Evolutionary conservation across 2,113 vertebrate species (phyloP).

Genomic region (pig (Sus scrofa)): DNA sequence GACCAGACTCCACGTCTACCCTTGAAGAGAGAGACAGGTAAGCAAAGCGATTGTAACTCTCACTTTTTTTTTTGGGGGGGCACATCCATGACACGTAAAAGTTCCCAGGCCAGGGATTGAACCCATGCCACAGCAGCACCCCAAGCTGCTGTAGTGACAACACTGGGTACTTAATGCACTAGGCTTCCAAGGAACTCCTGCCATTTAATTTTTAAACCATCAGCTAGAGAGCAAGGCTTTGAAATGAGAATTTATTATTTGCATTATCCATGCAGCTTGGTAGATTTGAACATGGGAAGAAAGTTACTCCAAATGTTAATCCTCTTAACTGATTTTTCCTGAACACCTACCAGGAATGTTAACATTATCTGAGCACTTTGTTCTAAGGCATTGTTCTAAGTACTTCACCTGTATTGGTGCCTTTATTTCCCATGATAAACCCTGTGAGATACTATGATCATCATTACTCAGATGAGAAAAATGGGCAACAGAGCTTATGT

Average conservation of each 20-base stretch:
- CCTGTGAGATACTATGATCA: background rate
- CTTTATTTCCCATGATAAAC: background rate
- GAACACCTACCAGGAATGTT: background rate
- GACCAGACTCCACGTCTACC: slow-evolving; percentile 19
- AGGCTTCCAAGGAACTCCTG: background rate
- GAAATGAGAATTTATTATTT: background rate
- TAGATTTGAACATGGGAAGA: background rate
- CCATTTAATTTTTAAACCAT: slow-evolving; percentile 30
- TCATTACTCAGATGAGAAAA: background rate
- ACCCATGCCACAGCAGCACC: no score
- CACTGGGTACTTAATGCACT: no score
- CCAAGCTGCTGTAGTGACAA: no score
- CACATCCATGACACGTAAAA: no score
- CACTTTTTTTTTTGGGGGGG: no score
- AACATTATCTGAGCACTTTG: background rate
- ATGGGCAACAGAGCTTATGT: background rate
- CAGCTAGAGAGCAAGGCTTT: slow-evolving; percentile 48
- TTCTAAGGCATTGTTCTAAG: slow-evolving; percentile 14
- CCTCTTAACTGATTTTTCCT: slow-evolving; percentile 23
- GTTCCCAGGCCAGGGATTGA: no score
- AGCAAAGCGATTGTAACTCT: background rate
- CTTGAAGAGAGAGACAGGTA: slow-evolving; percentile 27
- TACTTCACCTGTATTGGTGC: background rate
- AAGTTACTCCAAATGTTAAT: background rate
- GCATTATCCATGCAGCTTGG: background rate